Base-by-base conservation (phyloP, 2,888 invertebrate species). In the Ectemnius lituratus region DNA sequence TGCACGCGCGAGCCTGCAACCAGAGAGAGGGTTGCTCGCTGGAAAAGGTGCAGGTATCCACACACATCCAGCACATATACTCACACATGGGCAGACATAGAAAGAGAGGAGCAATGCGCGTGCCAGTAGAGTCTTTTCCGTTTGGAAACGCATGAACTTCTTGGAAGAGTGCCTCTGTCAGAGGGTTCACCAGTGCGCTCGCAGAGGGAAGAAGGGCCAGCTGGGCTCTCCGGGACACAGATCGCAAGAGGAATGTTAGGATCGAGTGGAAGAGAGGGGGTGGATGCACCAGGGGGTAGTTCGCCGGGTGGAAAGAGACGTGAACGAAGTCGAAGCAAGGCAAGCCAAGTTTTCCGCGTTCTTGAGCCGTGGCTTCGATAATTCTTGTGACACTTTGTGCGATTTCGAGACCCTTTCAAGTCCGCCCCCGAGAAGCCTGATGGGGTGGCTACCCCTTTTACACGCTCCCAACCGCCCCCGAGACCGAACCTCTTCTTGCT, bases 331-430 rank as follows among this genome's bases (percentile, higher is more conserved):
- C 70, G 68, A 67, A 63, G 52, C 75, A 64, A 66, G 78, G 74
- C 68, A 80, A 77, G 82, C 72, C 76, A 81, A 86, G 87, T 86
- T 87, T 86, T 86, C 85, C 84, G 80, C 81, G 75, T 84, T 84
- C 84, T 87, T 87, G 83, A 87, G 69, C 77, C 75, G 68, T 78
- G 70, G 85, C 85, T 85, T 87, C 82, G 78, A 83, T 85, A 86
- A 87, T 86, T 81, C 84, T 79, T 71, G 70, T 76, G 79, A 85
- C 84, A 86, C 82, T 84, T 81, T 84, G 80, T 80, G 70, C 79
- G 82, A 83, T 68, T 82, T 82, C 76, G 75, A 73, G 80, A 78
- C 37, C 8, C 78, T 81, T 77, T 79, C 77, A 70, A 73, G 63
- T 16, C 75, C 16, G 52, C 52, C 16, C 23, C 52, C n/a, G 52